These are phyloP conservation scores for Hydrozoanthus tunicans DNA, from an alignment of 64 coral and sea anemone genomes.

Conservation along the genomic window DNA sequence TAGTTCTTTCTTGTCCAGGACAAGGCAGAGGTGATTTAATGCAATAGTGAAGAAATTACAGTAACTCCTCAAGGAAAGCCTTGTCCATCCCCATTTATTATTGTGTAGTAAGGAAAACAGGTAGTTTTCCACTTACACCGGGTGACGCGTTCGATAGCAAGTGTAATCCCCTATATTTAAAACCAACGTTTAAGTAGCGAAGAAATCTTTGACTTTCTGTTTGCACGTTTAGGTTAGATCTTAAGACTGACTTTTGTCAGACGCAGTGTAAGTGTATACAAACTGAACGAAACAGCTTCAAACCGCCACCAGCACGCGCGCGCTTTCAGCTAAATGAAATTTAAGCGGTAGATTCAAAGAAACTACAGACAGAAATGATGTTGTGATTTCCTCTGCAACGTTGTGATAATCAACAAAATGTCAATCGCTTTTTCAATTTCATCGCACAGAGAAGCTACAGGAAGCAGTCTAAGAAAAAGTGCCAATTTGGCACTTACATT, in stretches of 20 bases:
- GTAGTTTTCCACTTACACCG: constrained; percentile 37
- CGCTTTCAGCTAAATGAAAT: background rate
- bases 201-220: background rate
- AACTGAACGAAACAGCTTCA: background rate
- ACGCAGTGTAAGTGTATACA: background rate
- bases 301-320: background rate
- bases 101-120: constrained; percentile 50
- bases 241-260: background rate
- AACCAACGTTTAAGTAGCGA: background rate
- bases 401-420: constrained; percentile 14
- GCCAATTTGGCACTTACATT: constrained; percentile 1
- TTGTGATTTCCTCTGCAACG: constrained; percentile 7
- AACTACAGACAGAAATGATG: constrained; percentile 13
- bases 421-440: constrained; percentile 31
- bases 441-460: background rate
- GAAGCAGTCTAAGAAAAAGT: background rate
- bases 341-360: constrained; percentile 26
- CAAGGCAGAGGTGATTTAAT: constrained; percentile 3
- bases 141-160: constrained; percentile 25
- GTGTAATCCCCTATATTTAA: constrained; percentile 54
- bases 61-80: constrained; percentile 21
- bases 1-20: background rate
- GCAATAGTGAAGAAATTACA: background rate
- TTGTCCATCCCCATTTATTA: constrained; percentile 9
- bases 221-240: background rate